phyloP scores from a whole-genome alignment of 37 sponge, comb jelly and placozoan genomes.

The Chondrilla cf. caribensis region DNA sequence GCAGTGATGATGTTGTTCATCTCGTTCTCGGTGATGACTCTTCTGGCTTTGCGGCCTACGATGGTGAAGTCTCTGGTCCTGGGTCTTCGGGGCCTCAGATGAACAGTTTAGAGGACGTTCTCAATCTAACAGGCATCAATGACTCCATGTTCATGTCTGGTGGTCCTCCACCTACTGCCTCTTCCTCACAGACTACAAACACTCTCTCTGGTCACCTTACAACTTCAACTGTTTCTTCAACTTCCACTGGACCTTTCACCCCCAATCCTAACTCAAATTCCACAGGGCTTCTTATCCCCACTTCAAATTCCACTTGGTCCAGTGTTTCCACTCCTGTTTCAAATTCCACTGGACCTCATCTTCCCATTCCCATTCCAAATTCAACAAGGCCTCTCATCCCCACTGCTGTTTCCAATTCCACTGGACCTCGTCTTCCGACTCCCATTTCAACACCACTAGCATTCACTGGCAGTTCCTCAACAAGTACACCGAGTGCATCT shows the following conservation, averaged over 20 bases:
- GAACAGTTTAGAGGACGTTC: constrained; percentile 9
- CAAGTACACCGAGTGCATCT: not conserved
- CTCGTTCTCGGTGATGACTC: not conserved
- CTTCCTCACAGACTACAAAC: not conserved
- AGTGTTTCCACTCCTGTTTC: not conserved
- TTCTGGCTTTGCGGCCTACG: not conserved
- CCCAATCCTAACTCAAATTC: no score
- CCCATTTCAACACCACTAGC: no score
- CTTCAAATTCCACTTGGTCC: not conserved
- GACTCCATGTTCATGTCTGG: not conserved
- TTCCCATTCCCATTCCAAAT: not conserved
- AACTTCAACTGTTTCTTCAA: no score
- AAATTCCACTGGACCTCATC: no score
- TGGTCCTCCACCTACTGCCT: not conserved
- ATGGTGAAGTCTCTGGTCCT: not conserved
- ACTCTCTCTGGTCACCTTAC: no score
- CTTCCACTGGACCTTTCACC: no score
- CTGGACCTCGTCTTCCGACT: not conserved
- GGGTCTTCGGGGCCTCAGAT: not conserved
- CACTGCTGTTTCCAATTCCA: not conserved
- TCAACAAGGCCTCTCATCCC: not conserved
- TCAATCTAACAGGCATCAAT: not conserved
- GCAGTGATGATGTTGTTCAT: no score
- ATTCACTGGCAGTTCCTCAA: no score
- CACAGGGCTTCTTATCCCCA: not conserved